These are phyloP conservation scores for Drosophila macrothrix DNA, from an alignment of 2,888 invertebrate genomes.

Conservation along the genomic window DNA sequence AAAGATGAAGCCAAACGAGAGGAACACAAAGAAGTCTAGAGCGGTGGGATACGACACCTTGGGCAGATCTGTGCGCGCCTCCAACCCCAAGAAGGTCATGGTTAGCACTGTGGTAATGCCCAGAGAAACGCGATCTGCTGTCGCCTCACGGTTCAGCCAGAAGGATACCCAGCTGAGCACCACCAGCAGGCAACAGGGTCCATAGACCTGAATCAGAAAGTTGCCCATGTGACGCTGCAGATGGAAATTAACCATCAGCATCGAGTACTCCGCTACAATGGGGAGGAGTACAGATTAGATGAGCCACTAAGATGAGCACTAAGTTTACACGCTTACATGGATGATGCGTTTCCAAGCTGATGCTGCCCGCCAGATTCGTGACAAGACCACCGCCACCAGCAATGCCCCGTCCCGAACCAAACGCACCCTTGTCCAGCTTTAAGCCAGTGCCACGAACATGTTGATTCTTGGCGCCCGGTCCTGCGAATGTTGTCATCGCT, in stretches of 20 bases:
- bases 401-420: slow-evolving; percentile 65
- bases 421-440: slow-evolving; percentile 79
- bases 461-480: slow-evolving; percentile 80
- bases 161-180: slow-evolving; percentile 95
- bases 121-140: slow-evolving; percentile 91
- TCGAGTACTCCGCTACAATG: slow-evolving; percentile 88
- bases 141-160: slow-evolving; percentile 94
- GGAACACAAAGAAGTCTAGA: slow-evolving; percentile 92
- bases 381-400: slow-evolving; percentile 48
- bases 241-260: slow-evolving; percentile 91
- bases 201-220: slow-evolving; percentile 94
- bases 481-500: slow-evolving; percentile 73
- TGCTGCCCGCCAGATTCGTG: slow-evolving; percentile 59
- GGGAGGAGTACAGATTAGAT: not conserved
- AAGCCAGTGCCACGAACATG: slow-evolving; percentile 81
- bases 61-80: slow-evolving; percentile 92
- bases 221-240: slow-evolving; percentile 94
- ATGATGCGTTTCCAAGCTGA: slow-evolving; percentile 74
- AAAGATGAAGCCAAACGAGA: slow-evolving; percentile 92
- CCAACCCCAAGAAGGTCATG: slow-evolving; percentile 93
- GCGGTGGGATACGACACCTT: slow-evolving; percentile 95
- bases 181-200: slow-evolving; percentile 92
- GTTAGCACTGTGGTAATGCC: slow-evolving; percentile 94
- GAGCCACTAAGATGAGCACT: not conserved
- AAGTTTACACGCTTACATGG: slow-evolving; percentile 67